A percentile compares a stretch with the other conserved stretches of the same genome.
phyloP scores from a whole-genome alignment of 2,113 vertebrate genomes.

The Tapirus terrestris region DNA sequence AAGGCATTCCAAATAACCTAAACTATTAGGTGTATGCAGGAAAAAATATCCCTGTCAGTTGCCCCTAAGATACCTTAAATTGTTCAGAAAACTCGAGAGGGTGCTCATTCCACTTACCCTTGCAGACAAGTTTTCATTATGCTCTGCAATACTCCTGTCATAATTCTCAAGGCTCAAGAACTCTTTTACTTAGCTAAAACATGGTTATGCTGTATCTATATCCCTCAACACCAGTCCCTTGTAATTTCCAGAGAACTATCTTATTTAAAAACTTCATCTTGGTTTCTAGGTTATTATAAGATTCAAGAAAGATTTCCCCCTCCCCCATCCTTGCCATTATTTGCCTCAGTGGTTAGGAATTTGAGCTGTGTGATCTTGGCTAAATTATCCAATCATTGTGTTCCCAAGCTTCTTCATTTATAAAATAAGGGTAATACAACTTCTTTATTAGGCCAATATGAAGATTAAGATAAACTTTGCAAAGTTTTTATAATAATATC shows the following conservation, averaged over 20 bases:
- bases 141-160: background rate
- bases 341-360: background rate
- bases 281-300: background rate
- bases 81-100: background rate
- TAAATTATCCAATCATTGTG: background rate
- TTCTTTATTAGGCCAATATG: background rate
- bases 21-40: background rate
- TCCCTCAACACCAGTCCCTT: background rate
- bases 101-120: background rate
- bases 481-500: background rate
- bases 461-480: background rate
- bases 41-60: background rate
- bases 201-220: background rate
- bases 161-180: background rate
- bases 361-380: background rate
- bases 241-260: background rate
- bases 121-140: background rate
- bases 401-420: background rate
- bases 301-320: background rate
- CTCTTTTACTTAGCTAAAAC: background rate
- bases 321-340: background rate
- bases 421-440: background rate
- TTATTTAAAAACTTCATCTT: background rate
- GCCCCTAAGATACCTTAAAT: rapidly evolving
- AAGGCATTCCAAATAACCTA: background rate